Percentiles rank a stretch among this genome's conserved stretches.
These are phyloP conservation scores for Manacus vitellinus DNA, from an alignment of 2,113 vertebrate species.

Conservation along the genomic window DNA sequence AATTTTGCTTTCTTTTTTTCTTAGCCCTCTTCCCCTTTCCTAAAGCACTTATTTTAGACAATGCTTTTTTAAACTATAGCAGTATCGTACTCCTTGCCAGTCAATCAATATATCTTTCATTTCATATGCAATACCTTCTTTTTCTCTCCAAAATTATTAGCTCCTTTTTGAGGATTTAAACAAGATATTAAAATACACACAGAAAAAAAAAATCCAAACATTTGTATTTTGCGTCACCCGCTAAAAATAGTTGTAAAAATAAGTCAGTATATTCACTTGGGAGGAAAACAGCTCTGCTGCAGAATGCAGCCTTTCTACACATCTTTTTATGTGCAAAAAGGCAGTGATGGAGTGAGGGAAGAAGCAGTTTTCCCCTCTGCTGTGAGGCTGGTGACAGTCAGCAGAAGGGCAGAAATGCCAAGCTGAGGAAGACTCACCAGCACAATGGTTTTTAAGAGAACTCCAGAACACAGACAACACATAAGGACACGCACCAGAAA, in stretches of 20 bases:
- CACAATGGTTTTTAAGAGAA: background rate
- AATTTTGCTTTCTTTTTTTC: background rate
- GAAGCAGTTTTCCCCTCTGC: background rate
- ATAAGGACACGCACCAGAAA: fast-evolving
- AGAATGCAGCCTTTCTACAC: background rate
- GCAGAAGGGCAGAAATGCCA: background rate
- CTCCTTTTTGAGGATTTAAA: background rate
- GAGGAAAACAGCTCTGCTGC: background rate
- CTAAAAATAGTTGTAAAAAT: background rate
- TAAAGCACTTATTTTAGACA: background rate
- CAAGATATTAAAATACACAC: background rate
- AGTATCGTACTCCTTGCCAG: background rate
- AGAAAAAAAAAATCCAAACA: background rate
- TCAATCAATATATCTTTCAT: background rate
- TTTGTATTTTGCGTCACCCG: background rate
- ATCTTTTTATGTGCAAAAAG: background rate
- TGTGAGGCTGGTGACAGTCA: background rate
- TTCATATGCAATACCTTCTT: background rate
- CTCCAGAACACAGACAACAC: background rate
- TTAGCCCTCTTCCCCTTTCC: background rate
- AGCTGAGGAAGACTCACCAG: background rate
- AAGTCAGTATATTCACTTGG: background rate
- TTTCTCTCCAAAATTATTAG: background rate
- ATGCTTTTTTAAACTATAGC: background rate
- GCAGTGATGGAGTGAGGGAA: background rate